Base-by-base conservation (phyloP, 53 echinoderm and acorn worm genomes). In the Paelopatides confundens region DNA sequence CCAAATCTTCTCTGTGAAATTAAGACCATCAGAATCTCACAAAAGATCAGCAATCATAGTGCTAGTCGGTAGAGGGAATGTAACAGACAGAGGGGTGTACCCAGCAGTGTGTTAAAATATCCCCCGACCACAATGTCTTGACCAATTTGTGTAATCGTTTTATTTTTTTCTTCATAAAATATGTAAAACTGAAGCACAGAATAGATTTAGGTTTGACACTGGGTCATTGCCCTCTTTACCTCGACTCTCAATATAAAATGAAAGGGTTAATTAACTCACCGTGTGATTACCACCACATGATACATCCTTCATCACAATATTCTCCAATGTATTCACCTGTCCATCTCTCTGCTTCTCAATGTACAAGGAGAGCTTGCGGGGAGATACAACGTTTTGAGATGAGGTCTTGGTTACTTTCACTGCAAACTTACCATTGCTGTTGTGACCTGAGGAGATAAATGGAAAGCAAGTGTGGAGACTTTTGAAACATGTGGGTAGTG, bases 341-440 rank as follows among this genome's bases (percentile, higher is more conserved):
- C 95, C 97, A 10, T 93, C 95, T 5, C 97, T 63, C 11, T 86
- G 79, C 86, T 92, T 92, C 82, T 95, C 95, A 8, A 94, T 65
- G 83, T 86, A 96, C 31, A 86, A 69, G 4, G 83, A 71, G 50
- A 97, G 92, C 63, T 89, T 91, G 37, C 93, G 87, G 38, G 97
- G 97, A 63, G 95, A 88, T 32, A 92, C 83, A 12, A 95, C 86
- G 58, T 95, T 95, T 51, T 95, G 95, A 54, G 93, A 97, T 11
- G 97, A 90, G 13, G 91, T 89, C 62, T 97, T 97, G 82, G 74
- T 95, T 65, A 92, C 93, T 21, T 82, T 86, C 14, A 97, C 98
- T 43, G 92, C 90, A 85, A 92, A 97, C 77, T 94, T 92, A 18
- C 98, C 98, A 65, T 94, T 95, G 67, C 77, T 97, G 82, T 97